Percentiles rank a stretch among this genome's conserved stretches.
phyloP scores from a whole-genome alignment of 2,888 invertebrate genomes.

The Abrostola tripartita region DNA sequence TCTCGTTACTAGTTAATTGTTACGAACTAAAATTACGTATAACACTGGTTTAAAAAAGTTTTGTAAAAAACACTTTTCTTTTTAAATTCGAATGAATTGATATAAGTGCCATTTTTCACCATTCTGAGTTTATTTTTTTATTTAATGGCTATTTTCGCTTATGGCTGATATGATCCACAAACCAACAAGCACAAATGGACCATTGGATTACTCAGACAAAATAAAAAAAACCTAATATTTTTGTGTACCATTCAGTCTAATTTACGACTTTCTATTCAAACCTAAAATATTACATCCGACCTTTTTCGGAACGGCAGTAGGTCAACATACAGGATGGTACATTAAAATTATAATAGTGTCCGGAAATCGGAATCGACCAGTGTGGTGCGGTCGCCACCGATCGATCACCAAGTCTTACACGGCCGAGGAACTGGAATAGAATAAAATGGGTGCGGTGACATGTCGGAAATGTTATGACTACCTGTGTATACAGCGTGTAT shows the following conservation, averaged over 20 bases:
- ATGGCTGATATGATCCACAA: neutral
- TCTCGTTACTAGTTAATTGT: too few relatives aligned
- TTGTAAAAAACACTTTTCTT: too few relatives aligned
- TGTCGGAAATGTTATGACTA: conserved; percentile 24
- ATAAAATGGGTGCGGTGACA: conserved; percentile 55
- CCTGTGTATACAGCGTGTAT: neutral
- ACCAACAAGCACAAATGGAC: neutral
- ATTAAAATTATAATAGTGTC: conserved; percentile 56
- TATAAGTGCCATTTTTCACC: too few relatives aligned
- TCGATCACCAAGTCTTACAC: conserved; percentile 57
- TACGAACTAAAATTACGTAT: too few relatives aligned
- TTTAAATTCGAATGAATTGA: too few relatives aligned
- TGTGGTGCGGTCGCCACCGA: conserved; percentile 46
- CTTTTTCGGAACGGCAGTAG: conserved; percentile 46
- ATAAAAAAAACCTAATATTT: conserved; percentile 1
- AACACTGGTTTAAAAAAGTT: too few relatives aligned
- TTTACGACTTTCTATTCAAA: conserved; percentile 29
- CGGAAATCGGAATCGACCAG: conserved; percentile 55
- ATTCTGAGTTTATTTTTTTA: too few relatives aligned
- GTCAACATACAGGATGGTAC: conserved; percentile 45
- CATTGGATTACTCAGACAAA: too few relatives aligned
- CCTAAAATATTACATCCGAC: conserved; percentile 53
- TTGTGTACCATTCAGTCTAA: conserved; percentile 20
- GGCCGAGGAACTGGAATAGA: conserved; percentile 56
- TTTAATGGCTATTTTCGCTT: too few relatives aligned